Evolutionary conservation across 2,797 vertebrate species (phyloP), one percentile per base, ranked within the genome.

Genomic region (Lacerta viridis): DNA sequence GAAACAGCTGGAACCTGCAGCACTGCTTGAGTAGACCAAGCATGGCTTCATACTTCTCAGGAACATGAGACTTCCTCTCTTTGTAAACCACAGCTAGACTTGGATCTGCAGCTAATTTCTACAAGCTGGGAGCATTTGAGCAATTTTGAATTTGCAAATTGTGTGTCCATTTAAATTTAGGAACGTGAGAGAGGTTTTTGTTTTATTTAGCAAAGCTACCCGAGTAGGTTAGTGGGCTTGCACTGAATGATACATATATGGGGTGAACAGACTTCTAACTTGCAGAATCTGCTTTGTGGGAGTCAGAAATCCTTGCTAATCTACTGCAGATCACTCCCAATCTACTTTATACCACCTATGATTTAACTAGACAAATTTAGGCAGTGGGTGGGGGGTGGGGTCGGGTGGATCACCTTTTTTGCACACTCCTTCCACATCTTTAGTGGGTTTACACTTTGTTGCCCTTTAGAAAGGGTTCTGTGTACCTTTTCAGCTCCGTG

Each of bases 81-180:
- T 33, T n/a, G 46, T 36, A 1, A 0, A 61, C 69, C 0, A 3
- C 61, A 43, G 9, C 4, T n/a, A 83, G 29, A 3, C 7, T 25
- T 27, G 41, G 85, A 41, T 81, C 91, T 86, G 41, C 20, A 79
- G 13, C 50, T 80, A 76, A 25, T 78, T 86, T 75, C 85, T 11
- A 5, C 0, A 0, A 83, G 20, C 39, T 36, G 8, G 8, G 25
- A 33, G 13, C 13, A 10, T 15, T 55, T 3, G 43, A 55, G 33
- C 2, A 5, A 55, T 50, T n/a, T 25, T 43, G 25, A 55, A 55
- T 43, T 36, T 72, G n/a, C 43, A 55, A 17, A 36, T 23, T 61
- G 5, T 8, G 3, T 20, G 25, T 20, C 27, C 7, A 5, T 9
- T 64, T 39, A 10, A 23, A 27, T 25, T 64, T 39, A 33, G 61